These are phyloP conservation scores for Redunca redunca DNA, from an alignment of 2,113 vertebrate species.

Conservation along the genomic window DNA sequence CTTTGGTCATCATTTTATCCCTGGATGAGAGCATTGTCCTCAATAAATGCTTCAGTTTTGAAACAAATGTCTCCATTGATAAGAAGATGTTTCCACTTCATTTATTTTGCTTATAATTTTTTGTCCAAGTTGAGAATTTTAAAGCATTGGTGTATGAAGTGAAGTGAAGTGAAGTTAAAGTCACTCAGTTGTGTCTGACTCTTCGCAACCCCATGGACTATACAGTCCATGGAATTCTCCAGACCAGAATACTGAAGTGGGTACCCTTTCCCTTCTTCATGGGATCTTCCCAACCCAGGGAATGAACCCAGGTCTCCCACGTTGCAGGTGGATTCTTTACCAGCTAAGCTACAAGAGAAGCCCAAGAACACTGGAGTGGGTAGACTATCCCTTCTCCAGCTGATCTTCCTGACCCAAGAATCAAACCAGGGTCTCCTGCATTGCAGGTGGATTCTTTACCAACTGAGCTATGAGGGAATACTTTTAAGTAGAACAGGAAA, in stretches of 20 bases:
- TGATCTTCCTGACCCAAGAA: not conserved
- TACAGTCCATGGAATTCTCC: not conserved
- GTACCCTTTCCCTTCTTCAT: not conserved
- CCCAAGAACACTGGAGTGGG: not conserved
- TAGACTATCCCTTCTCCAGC: not conserved
- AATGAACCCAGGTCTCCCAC: not conserved
- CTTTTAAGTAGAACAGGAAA: not conserved
- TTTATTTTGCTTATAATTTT: slow-evolving; percentile 7
- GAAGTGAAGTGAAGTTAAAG: not conserved
- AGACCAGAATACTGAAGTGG: not conserved
- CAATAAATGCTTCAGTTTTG: not conserved
- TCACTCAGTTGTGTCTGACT: not conserved
- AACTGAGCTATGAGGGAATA: not conserved
- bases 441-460: not conserved
- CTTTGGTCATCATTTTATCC: not conserved
- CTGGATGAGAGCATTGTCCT: not conserved
- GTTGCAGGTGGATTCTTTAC: not conserved
- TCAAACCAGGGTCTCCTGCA: not conserved
- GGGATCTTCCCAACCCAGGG: not conserved
- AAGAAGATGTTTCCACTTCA: not conserved
- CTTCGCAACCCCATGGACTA: not conserved
- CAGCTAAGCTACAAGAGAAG: not conserved
- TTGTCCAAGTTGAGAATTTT: not conserved
- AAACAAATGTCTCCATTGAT: not conserved
- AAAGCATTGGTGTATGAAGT: not conserved